phyloP scores from a whole-genome alignment of 2,113 vertebrate genomes.

The Nanger granti region DNA sequence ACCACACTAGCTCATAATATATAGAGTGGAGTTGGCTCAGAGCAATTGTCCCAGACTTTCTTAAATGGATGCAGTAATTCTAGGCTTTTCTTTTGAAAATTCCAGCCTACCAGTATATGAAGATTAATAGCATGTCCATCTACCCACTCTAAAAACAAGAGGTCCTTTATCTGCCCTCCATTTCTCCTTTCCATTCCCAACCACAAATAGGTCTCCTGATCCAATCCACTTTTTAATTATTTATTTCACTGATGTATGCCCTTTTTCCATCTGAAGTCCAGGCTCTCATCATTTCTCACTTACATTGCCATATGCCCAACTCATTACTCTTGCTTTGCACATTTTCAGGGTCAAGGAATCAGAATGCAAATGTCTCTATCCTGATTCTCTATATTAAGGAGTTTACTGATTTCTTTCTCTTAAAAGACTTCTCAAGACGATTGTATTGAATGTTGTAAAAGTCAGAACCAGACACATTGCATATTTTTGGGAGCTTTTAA shows the following conservation, averaged over 20 bases:
- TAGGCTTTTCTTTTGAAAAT: neutral
- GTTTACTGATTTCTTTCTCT: neutral
- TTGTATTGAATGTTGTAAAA: neutral
- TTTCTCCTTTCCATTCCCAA: neutral
- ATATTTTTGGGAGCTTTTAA: conserved; percentile 40
- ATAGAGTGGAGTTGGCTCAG: neutral
- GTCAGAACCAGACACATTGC: neutral
- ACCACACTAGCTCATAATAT: neutral
- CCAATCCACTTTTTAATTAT: neutral
- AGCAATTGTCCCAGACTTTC: neutral
- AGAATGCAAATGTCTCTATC: neutral
- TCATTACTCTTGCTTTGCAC: neutral
- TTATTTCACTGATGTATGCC: neutral
- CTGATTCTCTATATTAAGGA: neutral
- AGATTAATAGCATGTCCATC: neutral
- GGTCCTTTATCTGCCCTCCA: accelerated
- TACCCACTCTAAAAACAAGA: neutral
- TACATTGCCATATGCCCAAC: neutral
- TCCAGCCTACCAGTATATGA: accelerated
- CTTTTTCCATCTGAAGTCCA: neutral
- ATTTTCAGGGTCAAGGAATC: neutral
- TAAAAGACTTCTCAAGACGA: neutral
- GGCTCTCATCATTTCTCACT: neutral
- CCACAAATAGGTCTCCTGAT: neutral
- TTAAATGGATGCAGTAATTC: neutral